Evolutionary conservation across 1,140 invertebrate species (phyloP), one percentile per base, ranked within the genome.

Genomic region (Atta texana): DNA sequence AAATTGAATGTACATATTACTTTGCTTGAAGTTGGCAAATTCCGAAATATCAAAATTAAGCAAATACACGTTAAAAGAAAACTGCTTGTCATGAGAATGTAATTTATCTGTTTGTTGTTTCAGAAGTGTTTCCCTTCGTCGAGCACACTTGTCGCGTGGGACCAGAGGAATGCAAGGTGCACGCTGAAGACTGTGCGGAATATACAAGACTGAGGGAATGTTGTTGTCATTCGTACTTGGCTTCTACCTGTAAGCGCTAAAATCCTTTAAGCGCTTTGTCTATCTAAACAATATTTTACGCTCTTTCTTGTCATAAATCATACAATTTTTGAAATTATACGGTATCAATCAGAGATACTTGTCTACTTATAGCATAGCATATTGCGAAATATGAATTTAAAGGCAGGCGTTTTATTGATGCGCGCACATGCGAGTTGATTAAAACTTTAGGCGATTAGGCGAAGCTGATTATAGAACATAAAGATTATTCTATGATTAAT

Each of bases 71-170:
- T 44, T 8, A 24, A 59, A 59, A 39, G 6, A 75, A 75, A 75
- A 57, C 53, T 57, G 5, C 34, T 31, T 24, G 21, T 39, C 7
- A 18, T 21, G 0, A 18, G 16, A 76, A 16, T 78, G 8, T 80
- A 21, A 24, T 31, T 28, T 21, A 12, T 85, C 63, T 59, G 66
- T 59, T 8, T 28, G 2, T 53, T 66, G 14, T 93, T 93, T 78
- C 90, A 95, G 97, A 97, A 94, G 95, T 95, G 34, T 96, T 97
- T 89, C 96, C 96, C 24, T 97, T 96, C 94, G 95, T 97, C 78
- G 96, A 96, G 71, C 97, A 97, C 94, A 96, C 96, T 2, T 97
- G 97, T 93, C 97, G 96, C 92, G 91, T 96, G 80, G 96, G 96
- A 57, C 95, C 96, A 51, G 94, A 95, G 88, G 94, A 95, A 88